Base-by-base conservation (phyloP, 1,140 invertebrate genomes). In the Acromyrmex heyeri region DNA sequence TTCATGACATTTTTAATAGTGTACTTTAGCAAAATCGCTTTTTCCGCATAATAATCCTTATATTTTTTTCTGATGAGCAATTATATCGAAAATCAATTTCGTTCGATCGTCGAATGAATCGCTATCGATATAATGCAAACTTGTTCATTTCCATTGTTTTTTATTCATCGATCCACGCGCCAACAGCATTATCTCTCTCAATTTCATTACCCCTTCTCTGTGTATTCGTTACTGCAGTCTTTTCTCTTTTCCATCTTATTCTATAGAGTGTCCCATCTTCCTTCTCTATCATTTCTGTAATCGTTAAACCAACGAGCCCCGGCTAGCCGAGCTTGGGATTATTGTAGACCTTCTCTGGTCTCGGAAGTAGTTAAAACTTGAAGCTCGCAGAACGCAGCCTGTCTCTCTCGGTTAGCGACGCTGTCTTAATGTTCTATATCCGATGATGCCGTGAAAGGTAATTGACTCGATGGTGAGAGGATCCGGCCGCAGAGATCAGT, bases 331-430 rank as follows among this genome's bases (percentile, higher is more conserved):
- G 65, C 55, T n/a, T 34, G 77, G 70, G 76, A 88, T 91, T 91
- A 91, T 90, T 91, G 87, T 88, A 88, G 85, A 87, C 79, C 73
- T n/a, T 65, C 64, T 65, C n/a, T 85, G 76, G 87, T 91, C 90
- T 91, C 90, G 87, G 90, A 91, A 91, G 85, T 91, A 90, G 90
- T 91, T 91, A 91, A 91, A 91, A 91, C 90, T 91, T 91, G 87
- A 61, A 62, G 61, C 79, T 85, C 77, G 83, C 64, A 67, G 48
- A 67, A 69, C 67, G 24, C 69, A 27, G 44, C 38, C 81, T 30
- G 48, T 75, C 83, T 78, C 73, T 85, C 85, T 87, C 72, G 65
- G 89, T 86, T 64, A 79, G 34, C 73, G 79, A 65, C 85, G 90
- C 21, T 77, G 59, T 85, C 85, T 91, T 91, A 91, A 91, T 91